Evolutionary conservation across 2,888 invertebrate genomes (phyloP).

Genomic region (Watsonalla binaria): DNA sequence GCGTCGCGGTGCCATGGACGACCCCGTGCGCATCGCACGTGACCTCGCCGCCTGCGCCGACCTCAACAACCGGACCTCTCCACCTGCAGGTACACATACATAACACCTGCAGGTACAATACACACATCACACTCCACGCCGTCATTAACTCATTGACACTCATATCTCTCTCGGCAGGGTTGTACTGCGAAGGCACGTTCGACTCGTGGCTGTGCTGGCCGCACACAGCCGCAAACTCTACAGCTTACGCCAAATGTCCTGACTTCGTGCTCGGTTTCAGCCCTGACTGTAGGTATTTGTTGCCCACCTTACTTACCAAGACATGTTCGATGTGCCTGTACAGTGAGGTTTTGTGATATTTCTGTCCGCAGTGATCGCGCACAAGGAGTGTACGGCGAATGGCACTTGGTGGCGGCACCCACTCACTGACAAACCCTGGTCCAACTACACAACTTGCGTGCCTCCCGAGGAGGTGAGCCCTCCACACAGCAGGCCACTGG

Average conservation of each 20-base stretch:
- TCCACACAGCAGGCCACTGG: slow-evolving; percentile 13
- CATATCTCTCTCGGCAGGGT: slow-evolving; percentile 48
- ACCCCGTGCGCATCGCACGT: slow-evolving; percentile 52
- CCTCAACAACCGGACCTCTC: slow-evolving; percentile 40
- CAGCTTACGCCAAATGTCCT: slow-evolving; percentile 84
- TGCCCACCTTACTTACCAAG: background rate
- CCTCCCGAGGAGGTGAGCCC: slow-evolving; percentile 80
- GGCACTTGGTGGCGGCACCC: slow-evolving; percentile 93
- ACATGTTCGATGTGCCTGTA: background rate
- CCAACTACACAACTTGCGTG: slow-evolving; percentile 94
- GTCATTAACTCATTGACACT: background rate
- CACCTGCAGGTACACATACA: slow-evolving; percentile 44
- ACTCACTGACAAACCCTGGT: slow-evolving; percentile 87
- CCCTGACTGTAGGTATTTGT: slow-evolving; percentile 78
- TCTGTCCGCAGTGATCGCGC: slow-evolving; percentile 82
- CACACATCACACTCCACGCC: too few species aligned
- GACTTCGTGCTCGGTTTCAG: slow-evolving; percentile 87
- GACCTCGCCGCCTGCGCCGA: slow-evolving; percentile 43
- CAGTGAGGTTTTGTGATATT: slow-evolving; percentile 3
- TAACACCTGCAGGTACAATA: background rate
- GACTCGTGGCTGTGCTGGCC: slow-evolving; percentile 92
- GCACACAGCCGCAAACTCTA: slow-evolving; percentile 82
- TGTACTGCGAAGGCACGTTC: slow-evolving; percentile 85
- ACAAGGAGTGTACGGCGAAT: slow-evolving; percentile 87
- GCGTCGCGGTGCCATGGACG: slow-evolving; percentile 40